These are phyloP conservation scores for Matsumyia berberina DNA, from an alignment of 2,888 invertebrate species.

Conservation along the genomic window DNA sequence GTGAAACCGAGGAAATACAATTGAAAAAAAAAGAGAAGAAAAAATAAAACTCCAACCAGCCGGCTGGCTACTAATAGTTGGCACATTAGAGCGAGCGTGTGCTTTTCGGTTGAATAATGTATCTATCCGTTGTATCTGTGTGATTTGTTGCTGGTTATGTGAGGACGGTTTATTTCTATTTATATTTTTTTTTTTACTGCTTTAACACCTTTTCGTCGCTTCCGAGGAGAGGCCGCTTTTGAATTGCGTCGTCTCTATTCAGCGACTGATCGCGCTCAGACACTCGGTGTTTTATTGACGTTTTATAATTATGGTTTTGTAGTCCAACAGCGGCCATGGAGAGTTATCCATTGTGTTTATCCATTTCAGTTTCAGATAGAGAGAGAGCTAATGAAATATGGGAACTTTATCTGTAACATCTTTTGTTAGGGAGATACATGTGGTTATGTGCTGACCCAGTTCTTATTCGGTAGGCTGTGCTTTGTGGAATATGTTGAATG, in stretches of 20 bases:
- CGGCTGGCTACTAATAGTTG: slow-evolving; percentile 47
- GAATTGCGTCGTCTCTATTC: slow-evolving; percentile 43
- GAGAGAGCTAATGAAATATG: slow-evolving; percentile 3
- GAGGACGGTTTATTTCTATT: neutral
- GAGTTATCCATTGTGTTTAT: slow-evolving; percentile 33
- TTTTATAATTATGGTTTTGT: slow-evolving; percentile 66
- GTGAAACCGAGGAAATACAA: slow-evolving; percentile 45
- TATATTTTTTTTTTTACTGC: slow-evolving; percentile 19
- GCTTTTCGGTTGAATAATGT: slow-evolving; percentile 56
- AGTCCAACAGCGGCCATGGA: slow-evolving; percentile 13
- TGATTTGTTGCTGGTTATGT: slow-evolving; percentile 23
- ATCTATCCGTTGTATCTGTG: slow-evolving; percentile 21
- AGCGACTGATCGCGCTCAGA: slow-evolving; percentile 41
- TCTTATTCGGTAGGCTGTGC: slow-evolving; percentile 31
- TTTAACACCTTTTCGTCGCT: slow-evolving; percentile 42
- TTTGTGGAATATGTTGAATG: slow-evolving; percentile 55
- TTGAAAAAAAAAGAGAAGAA: slow-evolving; percentile 31
- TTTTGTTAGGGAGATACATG: slow-evolving; percentile 8
- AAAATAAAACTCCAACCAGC: slow-evolving; percentile 12
- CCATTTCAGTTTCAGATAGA: neutral
- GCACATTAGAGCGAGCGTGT: slow-evolving; percentile 59
- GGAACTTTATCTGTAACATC: slow-evolving; percentile 26
- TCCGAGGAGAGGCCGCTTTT: slow-evolving; percentile 35
- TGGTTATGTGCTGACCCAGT: slow-evolving; percentile 29
- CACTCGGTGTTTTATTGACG: slow-evolving; percentile 52